These are phyloP conservation scores for Hypotaenidia okinawae DNA, from an alignment of 2,797 vertebrate species.

Conservation along the genomic window DNA sequence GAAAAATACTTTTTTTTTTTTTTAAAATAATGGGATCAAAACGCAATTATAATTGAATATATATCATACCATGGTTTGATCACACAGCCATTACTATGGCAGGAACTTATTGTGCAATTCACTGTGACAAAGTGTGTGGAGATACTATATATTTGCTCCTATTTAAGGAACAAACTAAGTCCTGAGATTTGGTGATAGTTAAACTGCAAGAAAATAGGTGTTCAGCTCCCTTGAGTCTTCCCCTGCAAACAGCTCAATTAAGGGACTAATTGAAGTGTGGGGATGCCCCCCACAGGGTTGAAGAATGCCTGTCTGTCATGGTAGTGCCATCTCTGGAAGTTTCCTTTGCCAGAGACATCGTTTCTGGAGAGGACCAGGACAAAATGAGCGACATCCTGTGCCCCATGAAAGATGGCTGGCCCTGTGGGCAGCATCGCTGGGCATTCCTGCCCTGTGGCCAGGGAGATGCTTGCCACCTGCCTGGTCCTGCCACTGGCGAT, in stretches of 20 bases:
- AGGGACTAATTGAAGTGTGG: slow-evolving; percentile 51
- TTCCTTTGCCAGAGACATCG: not conserved
- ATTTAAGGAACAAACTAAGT: slow-evolving; percentile 5
- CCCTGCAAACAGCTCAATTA: slow-evolving; percentile 59
- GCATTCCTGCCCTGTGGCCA: slow-evolving; percentile 7
- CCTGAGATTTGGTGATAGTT: slow-evolving; percentile 1
- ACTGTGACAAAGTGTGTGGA: not conserved
- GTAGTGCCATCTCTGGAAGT: not conserved
- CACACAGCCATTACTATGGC: not conserved
- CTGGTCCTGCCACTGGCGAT: not conserved
- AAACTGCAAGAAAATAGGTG: not conserved
- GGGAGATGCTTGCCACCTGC: not conserved
- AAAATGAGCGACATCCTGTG: not conserved
- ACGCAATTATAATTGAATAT: not conserved
- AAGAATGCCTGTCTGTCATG: slow-evolving; percentile 29
- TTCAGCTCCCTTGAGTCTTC: slow-evolving; percentile 23
- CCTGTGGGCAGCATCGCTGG: not conserved
- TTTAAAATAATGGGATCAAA: not conserved
- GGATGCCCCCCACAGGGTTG: not conserved
- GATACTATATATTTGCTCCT: slow-evolving; percentile 1
- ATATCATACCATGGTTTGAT: not conserved
- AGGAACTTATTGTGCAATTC: not conserved
- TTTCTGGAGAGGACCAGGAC: not conserved
- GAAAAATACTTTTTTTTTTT: not conserved
- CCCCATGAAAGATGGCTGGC: not conserved